phyloP scores from a whole-genome alignment of 1,140 invertebrate species.

The Sycophila sp. region DNA sequence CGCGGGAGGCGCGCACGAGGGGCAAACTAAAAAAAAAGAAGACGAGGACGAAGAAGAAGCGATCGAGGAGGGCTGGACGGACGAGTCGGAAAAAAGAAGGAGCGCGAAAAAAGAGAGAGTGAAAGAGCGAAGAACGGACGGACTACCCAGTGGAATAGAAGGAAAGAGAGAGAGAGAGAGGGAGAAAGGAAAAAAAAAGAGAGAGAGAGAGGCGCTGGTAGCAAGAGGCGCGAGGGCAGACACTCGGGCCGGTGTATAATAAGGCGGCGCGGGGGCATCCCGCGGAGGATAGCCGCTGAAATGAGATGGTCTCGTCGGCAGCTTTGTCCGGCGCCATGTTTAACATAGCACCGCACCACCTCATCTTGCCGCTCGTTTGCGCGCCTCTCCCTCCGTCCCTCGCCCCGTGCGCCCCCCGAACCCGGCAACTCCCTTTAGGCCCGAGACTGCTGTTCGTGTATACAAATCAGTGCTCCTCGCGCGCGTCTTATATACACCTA shows the following conservation, averaged over 20 bases:
- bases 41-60: slow-evolving; percentile 12
- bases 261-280: slow-evolving; percentile 48
- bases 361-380: neutral
- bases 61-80: no score
- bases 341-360: slow-evolving; percentile 59
- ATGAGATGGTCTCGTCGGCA: slow-evolving; percentile 65
- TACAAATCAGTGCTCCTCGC: slow-evolving; percentile 54
- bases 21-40: neutral
- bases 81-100: neutral
- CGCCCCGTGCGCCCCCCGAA: no score
- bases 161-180: slow-evolving; percentile 33
- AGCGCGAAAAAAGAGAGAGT: neutral
- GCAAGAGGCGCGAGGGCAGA: slow-evolving; percentile 36
- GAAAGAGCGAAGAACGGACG: slow-evolving; percentile 21
- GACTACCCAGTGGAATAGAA: no score
- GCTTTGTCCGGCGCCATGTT: slow-evolving; percentile 65
- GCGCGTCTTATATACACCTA: slow-evolving; percentile 27
- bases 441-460: slow-evolving; percentile 41
- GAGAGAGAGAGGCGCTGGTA: slow-evolving; percentile 29
- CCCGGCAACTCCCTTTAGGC: no score
- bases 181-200: slow-evolving; percentile 35
- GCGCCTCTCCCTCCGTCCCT: slow-evolving; percentile 1
- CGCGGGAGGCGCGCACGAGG: no score
- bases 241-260: slow-evolving; percentile 57
- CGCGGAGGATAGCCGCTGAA: slow-evolving; percentile 60